Conservation (phyloP, 2,888 invertebrate species). For the Drosophila quasianomalipes region DNA sequence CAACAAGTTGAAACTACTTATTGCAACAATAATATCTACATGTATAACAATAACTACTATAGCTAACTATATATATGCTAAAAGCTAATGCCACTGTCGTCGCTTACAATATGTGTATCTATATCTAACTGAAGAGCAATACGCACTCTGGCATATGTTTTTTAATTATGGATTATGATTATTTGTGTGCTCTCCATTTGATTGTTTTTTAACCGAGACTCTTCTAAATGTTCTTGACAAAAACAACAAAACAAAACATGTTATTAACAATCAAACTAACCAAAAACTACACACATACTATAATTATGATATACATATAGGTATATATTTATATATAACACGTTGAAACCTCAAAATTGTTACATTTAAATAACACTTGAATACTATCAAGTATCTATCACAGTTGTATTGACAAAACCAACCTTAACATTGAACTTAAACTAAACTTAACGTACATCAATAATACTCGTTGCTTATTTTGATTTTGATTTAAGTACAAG, state of each 20-base stretch:
- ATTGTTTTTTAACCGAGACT: slow-evolving; percentile 33
- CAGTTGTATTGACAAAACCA: slow-evolving; percentile 39
- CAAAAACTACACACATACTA: not conserved
- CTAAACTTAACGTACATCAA: slow-evolving; percentile 51
- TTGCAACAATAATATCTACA: slow-evolving; percentile 9
- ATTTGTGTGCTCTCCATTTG: slow-evolving; percentile 33
- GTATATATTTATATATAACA: slow-evolving; percentile 12
- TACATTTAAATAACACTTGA: slow-evolving; percentile 37
- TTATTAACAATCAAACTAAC: slow-evolving; percentile 44
- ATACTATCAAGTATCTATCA: slow-evolving; percentile 32
- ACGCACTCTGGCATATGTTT: slow-evolving; percentile 61
- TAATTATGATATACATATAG: slow-evolving; percentile 3
- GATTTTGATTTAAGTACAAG: slow-evolving; percentile 47
- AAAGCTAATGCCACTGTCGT: slow-evolving; percentile 52
- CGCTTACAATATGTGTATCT: slow-evolving; percentile 1
- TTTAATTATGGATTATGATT: slow-evolving; percentile 28
- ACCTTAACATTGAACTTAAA: slow-evolving; percentile 51
- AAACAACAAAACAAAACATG: not conserved
- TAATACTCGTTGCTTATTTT: slow-evolving; percentile 39
- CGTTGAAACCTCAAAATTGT: slow-evolving; percentile 22
- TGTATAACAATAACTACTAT: slow-evolving; percentile 18
- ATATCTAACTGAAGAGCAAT: not conserved
- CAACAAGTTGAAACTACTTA: slow-evolving; percentile 31
- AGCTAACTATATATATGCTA: slow-evolving; percentile 31
- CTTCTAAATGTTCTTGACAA: slow-evolving; percentile 70